Evolutionary conservation across 2,888 invertebrate genomes (phyloP), one percentile per base, ranked within the genome.

Genomic region (Eumacrocentrus americanus): DNA sequence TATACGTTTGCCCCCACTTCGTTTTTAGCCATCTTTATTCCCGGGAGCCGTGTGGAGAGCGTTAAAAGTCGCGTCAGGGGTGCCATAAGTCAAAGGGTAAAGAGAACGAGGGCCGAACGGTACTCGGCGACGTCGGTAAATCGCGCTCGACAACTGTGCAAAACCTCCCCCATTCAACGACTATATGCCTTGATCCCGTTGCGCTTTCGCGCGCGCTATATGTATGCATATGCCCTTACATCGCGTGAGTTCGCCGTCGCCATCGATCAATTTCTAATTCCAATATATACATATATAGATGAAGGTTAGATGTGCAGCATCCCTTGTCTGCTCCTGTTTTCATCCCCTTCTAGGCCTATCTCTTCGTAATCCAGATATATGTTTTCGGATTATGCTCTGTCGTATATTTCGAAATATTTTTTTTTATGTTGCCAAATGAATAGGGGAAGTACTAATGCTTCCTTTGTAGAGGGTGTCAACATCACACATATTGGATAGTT

Each of bases 21-120:
- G 37, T 60, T 61, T 40, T 47, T 60, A 34, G 42, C 29, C 38
- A 20, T 58, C 37, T 50, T 50, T 34, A 52, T 58, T 25, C 50
- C 23, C 40, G 23, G 50, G 44, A 48, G 58, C 12, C 23, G 58
- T n/a, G 44, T 44, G 54, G 61, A 60, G 61, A 64, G 65, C 67
- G 68, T 74, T 72, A 69, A 71, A 72, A 69, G 64, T 72, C 72
- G 65, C 63, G 52, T 50, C 46, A 50, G 48, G 52, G 59, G 63
- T 51, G 64, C 63, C 29, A 65, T 65, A 63, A 66, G 67, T 61
- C 66, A 61, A 63, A 62, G 67, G 67, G 67, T 67, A 58, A 65
- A 62, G 56, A 65, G 68, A 63, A 59, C 53, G 50, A 57, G 62
- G 67, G 61, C 66, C 57, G 58, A 64, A 57, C 65, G 58, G 63